Evolutionary conservation across 92 coral and sea anemone species (phyloP).

Genomic region (Parazoanthus swiftii): DNA sequence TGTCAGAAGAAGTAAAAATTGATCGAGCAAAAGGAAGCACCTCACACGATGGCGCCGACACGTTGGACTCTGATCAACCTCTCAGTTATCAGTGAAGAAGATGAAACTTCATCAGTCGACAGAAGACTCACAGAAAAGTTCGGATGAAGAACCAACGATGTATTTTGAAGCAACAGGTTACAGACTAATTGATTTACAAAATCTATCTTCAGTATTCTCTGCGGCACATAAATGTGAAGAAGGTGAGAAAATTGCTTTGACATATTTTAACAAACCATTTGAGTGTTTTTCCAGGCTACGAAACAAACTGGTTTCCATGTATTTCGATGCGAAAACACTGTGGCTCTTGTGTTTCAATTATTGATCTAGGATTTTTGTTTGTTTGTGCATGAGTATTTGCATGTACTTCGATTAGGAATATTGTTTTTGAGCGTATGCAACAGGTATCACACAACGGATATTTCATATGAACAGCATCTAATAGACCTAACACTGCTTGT

Average conservation of each 20-base stretch:
- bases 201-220: slow-evolving; percentile 45
- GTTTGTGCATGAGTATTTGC: slow-evolving; percentile 34
- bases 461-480: slow-evolving; percentile 17
- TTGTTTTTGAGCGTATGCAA: background rate
- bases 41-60: slow-evolving; percentile 32
- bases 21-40: slow-evolving; percentile 43
- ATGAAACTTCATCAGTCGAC: slow-evolving; percentile 31
- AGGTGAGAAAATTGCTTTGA: slow-evolving; percentile 44
- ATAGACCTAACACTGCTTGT: background rate
- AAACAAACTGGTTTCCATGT: slow-evolving; percentile 26
- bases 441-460: slow-evolving; percentile 25
- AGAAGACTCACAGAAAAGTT: slow-evolving; percentile 32
- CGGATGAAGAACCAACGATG: slow-evolving; percentile 35
- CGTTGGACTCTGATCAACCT: slow-evolving; percentile 44
- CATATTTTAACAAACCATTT: slow-evolving; percentile 41
- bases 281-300: slow-evolving; percentile 29
- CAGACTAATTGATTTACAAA: slow-evolving; percentile 43
- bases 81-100: slow-evolving; percentile 49
- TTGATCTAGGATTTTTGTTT: slow-evolving; percentile 40
- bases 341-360: slow-evolving; percentile 8
- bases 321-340: background rate
- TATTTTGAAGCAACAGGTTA: slow-evolving; percentile 41
- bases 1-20: slow-evolving; percentile 33
- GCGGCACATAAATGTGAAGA: slow-evolving; percentile 44
- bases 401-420: slow-evolving; percentile 34